phyloP scores from a whole-genome alignment of 2,797 vertebrate genomes.

The Rousettus madagascariensis region DNA sequence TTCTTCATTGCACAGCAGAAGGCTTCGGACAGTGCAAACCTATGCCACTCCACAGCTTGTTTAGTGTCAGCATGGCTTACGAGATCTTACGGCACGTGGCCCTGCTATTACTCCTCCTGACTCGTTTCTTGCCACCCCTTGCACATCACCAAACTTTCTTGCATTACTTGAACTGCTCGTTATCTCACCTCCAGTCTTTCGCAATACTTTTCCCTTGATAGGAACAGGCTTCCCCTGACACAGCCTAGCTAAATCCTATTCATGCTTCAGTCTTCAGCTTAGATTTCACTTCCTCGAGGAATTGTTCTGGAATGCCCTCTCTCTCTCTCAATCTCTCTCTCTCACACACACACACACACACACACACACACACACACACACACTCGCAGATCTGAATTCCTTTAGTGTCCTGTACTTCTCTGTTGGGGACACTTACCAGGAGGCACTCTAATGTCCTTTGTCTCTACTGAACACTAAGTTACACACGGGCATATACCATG shows the following conservation, averaged over 20 bases:
- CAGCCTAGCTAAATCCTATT: background rate
- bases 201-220: background rate
- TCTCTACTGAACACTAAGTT: background rate
- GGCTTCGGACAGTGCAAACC: background rate
- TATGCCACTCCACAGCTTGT: background rate
- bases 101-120: background rate
- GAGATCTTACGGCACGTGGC: background rate
- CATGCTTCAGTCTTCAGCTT: background rate
- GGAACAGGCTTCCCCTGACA: background rate
- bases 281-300: background rate
- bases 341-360: background rate
- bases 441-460: background rate
- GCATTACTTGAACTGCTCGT: background rate
- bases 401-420: background rate
- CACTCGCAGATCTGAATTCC: background rate
- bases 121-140: background rate
- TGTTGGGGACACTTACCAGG: background rate
- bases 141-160: background rate
- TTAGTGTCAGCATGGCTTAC: background rate
- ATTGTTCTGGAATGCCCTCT: background rate
- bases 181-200: background rate
- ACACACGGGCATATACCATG: rapidly evolving
- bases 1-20: background rate
- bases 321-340: no score
- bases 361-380: background rate